Conservation (phyloP, 2,797 vertebrate genomes). For the Acipenser transmontanus region DNA sequence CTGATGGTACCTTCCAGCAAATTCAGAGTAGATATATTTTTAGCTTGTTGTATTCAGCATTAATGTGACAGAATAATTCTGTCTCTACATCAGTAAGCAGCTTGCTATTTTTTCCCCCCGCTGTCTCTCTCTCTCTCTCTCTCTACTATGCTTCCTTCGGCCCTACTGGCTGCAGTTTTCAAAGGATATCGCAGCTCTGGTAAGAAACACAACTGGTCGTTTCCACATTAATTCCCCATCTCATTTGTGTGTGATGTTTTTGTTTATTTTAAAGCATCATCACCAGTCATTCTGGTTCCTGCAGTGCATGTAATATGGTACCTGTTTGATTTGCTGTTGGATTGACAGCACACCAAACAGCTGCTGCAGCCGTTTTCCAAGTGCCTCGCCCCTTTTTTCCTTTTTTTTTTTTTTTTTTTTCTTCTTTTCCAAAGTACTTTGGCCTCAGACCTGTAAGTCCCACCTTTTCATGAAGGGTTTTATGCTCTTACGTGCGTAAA, state of each 20-base stretch:
- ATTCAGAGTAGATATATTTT: conserved; percentile 73
- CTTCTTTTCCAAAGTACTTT: conserved; percentile 34
- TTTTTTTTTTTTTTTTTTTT: not conserved
- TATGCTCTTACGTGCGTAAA: conserved; percentile 44
- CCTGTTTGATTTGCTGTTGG: conserved; percentile 14
- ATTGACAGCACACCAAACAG: not conserved
- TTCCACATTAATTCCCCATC: conserved; percentile 28
- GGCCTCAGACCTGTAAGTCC: conserved; percentile 29
- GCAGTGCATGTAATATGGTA: conserved; percentile 3
- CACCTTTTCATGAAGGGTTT: conserved; percentile 36
- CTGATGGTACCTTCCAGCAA: conserved; percentile 64
- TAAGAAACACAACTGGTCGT: conserved; percentile 68
- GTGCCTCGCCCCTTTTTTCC: conserved; percentile 34
- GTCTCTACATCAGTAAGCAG: conserved; percentile 62
- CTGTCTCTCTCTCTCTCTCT: conserved; percentile 21
- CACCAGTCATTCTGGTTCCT: conserved; percentile 30
- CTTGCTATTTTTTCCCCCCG: conserved; percentile 15
- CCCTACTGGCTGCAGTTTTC: conserved; percentile 88
- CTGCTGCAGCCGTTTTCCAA: conserved; percentile 40
- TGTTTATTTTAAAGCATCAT: too few relatives aligned
- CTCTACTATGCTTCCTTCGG: conserved; percentile 74
- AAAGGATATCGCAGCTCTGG: conserved; percentile 96
- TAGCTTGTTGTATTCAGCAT: conserved; percentile 58
- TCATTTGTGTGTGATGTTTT: not conserved
- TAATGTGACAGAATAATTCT: conserved; percentile 59